A percentile compares a stretch with the other conserved stretches of the same genome.
These are phyloP conservation scores for Paradoxurus hermaphroditus DNA, from an alignment of 2,113 vertebrate genomes.

Conservation along the genomic window DNA sequence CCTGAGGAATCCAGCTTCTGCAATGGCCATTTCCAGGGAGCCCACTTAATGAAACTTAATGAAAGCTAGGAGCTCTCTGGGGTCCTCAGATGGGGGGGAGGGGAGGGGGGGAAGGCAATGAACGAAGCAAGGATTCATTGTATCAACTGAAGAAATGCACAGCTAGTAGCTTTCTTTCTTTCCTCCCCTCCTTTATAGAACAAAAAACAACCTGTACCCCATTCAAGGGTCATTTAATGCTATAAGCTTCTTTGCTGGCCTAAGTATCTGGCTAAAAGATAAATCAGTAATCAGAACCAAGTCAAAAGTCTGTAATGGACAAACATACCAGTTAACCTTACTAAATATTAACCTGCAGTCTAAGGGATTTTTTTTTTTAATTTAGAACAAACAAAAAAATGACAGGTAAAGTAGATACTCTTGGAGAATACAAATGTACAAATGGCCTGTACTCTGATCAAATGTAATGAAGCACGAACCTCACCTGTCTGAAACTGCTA, in stretches of 20 bases:
- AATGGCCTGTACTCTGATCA: constrained; percentile 1
- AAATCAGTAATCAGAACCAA: constrained; percentile 31
- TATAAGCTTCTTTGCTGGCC: background rate
- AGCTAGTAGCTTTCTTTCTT: background rate
- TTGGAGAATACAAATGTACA: background rate
- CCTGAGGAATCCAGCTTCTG: background rate
- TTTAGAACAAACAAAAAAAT: constrained; percentile 58
- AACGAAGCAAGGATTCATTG: background rate
- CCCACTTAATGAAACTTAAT: background rate
- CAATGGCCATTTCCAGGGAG: background rate
- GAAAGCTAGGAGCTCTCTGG: background rate
- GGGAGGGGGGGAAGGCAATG: background rate
- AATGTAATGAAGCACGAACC: background rate
- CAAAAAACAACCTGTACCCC: background rate
- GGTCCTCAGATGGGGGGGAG: background rate
- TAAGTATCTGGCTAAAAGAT: background rate
- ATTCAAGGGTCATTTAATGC: background rate
- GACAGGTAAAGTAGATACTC: constrained; percentile 6
- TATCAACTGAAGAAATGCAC: background rate
- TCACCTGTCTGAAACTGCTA: constrained; percentile 32
- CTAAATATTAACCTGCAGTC: constrained; percentile 69
- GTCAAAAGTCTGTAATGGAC: constrained; percentile 3
- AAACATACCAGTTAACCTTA: constrained; percentile 28
- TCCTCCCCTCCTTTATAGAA: background rate
- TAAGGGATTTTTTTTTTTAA: constrained; percentile 4